Base-by-base conservation (phyloP, 2,888 invertebrate species). In the Cephalotes varians region DNA sequence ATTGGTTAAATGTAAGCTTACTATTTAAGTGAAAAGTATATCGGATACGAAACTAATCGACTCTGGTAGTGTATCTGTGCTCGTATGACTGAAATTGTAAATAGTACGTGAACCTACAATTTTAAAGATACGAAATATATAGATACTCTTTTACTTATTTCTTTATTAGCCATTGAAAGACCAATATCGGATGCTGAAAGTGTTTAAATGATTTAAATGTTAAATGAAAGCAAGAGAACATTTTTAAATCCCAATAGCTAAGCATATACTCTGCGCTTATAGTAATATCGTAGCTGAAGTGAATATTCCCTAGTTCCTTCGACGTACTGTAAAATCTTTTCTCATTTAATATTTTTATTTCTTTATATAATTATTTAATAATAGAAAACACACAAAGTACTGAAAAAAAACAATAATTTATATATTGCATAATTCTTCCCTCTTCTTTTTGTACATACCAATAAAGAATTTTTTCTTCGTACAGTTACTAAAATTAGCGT, bases 11-110 rank as follows among this genome's bases (percentile, higher is more conserved):
- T 77, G 31, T 18, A 86, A 87, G 86, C 83, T 88, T 86, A 86
- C 56, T 83, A 88, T 60, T 87, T 84, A 85, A 86, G 86, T 82
- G 85, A 85, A 89, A 85, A 74, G 64, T 79, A 90, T 85, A 88
- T 81, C 80, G 71, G 83, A 82, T 51, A 67, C 85, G 85, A 83
- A 86, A 83, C 84, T 84, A 85, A 87, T 74, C 69, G 72, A 79
- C 79, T 87, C 81, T 84, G 86, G 82, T 79, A 64, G 81, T 81
- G 84, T 90, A 86, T 89, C 85, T 82, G 87, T 85, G 88, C 86
- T 87, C 83, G 90, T 89, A 87, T 84, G 87, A 89, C 87, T 90
- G 90, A 90, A 89, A 90, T 87, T 91, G 91, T 91, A 91, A 89
- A 91, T 91, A 91, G 83, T 87, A 88, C 72, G 87, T 67, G 81